Evolutionary conservation across 2,113 vertebrate genomes (phyloP), one percentile per base, ranked within the genome.

Genomic region (Riparia riparia): DNA sequence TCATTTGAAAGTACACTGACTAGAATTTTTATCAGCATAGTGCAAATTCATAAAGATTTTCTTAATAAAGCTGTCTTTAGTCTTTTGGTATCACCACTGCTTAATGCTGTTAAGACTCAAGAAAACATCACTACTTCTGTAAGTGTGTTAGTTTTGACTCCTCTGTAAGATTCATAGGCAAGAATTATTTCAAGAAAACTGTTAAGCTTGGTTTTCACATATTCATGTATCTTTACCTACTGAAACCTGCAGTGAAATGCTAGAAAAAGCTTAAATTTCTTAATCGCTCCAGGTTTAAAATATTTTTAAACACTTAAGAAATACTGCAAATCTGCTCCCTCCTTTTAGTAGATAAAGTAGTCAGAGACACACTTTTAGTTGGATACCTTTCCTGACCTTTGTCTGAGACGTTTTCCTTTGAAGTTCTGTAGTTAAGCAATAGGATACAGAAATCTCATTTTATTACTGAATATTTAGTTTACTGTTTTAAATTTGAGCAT

Each of bases 21-120:
- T 91, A 17, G 84, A 95, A 91, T 96, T 93, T 91, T 90, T 93
- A 96, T 95, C 82, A 90, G 64, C 5, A 2, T 47, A 84, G 63
- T 76, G 57, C 84, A 91, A 93, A 71, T 76, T 86, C 56, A 17
- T 65, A 51, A 50, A 86, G 80, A 63, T 88, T 76, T 93, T 86
- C 68, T 72, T 79, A 54, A 86, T 70, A 73, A 94, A 92, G 31
- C 57, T 76, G 9, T 90, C 53, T 63, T 57, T 87, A 49, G 82
- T 90, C 45, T 88, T 95, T 56, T 50, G 49, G 15, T 90, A 79
- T 93, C 82, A 29, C 28, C n/a, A 53, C 49, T 58, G 20, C 63
- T 89, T 85, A 93, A 50, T 34, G 24, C 74, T 73, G 17, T 57
- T 91, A 82, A 84, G 60, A 47, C 54, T 83, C 41, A 49, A n/a